Percentiles rank a stretch among this genome's conserved stretches.
Evolutionary conservation across 1,140 invertebrate genomes (phyloP).

Genomic region (Calliphora vicina): DNA sequence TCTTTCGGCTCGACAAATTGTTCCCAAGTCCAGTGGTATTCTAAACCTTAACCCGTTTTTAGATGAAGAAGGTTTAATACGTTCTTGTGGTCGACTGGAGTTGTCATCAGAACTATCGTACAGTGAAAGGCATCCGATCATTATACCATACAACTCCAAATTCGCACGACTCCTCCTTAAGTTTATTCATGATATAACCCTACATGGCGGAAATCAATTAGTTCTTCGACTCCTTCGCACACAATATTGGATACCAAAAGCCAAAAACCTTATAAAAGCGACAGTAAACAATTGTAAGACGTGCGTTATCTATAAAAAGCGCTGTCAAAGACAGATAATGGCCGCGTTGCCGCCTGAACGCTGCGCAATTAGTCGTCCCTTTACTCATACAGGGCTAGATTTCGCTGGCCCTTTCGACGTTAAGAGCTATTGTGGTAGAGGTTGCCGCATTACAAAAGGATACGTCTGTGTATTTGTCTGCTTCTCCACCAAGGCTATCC

Average conservation of each 20-base stretch:
- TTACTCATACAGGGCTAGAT: not conserved
- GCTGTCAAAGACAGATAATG: not conserved
- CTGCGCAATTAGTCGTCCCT: not conserved
- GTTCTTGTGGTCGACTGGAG: not conserved
- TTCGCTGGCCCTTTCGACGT: not conserved
- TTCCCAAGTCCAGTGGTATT: not conserved
- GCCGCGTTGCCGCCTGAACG: not conserved
- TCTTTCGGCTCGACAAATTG: not conserved
- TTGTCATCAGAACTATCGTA: not conserved
- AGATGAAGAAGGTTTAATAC: not conserved
- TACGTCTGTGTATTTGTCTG: not conserved
- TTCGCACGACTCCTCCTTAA: not conserved
- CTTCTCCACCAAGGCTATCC: not conserved
- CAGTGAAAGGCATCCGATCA: not conserved
- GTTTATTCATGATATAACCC: not conserved
- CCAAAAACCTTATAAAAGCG: not conserved
- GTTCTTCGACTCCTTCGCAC: not conserved
- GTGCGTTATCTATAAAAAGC: not conserved
- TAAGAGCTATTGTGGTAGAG: not conserved
- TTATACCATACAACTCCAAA: not conserved
- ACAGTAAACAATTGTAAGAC: not conserved
- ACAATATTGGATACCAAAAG: not conserved
- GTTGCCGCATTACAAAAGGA: not conserved
- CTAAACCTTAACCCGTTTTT: not conserved
- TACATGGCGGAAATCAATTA: not conserved